Conservation (phyloP, 2,113 vertebrate genomes). For the Carettochelys insculpta region DNA sequence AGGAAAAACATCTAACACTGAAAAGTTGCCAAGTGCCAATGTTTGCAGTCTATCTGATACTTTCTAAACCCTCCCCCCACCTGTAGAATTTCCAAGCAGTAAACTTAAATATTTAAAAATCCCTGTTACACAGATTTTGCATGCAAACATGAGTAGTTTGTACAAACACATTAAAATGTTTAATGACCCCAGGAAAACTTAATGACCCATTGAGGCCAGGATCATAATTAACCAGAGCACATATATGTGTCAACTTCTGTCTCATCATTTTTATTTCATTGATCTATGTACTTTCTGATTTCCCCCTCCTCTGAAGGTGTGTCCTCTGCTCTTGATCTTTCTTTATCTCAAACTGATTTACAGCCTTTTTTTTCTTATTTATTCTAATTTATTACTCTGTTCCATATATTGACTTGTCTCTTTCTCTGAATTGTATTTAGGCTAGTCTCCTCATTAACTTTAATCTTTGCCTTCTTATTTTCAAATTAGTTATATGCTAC, state of each 20-base stretch:
- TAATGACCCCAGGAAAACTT: slow-evolving; percentile 50
- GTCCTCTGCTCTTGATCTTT: slow-evolving; percentile 7
- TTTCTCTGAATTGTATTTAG: slow-evolving; percentile 15
- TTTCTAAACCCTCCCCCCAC: background rate
- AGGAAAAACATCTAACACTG: background rate
- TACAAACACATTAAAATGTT: slow-evolving; percentile 57
- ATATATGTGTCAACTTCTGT: slow-evolving; percentile 52
- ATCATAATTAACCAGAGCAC: slow-evolving; percentile 14
- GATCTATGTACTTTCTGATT: slow-evolving; percentile 34
- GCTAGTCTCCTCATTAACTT: slow-evolving; percentile 14
- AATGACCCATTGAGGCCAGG: slow-evolving; percentile 23
- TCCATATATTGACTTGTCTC: slow-evolving; percentile 43
- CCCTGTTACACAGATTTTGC: slow-evolving; percentile 15
- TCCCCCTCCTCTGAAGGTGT: slow-evolving; percentile 35
- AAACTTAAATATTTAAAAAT: background rate
- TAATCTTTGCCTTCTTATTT: slow-evolving; percentile 35
- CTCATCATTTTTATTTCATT: slow-evolving; percentile 30
- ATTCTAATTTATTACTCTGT: slow-evolving; percentile 14
- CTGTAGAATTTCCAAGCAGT: background rate
- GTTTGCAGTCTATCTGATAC: background rate
- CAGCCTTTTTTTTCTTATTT: slow-evolving; percentile 19
- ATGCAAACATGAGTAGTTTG: slow-evolving; percentile 32
- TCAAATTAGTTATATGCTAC: slow-evolving; percentile 12
- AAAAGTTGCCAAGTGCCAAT: background rate
- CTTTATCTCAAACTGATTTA: slow-evolving; percentile 42